Percentiles rank a stretch among this genome's conserved stretches.
Conservation (phyloP, 2,113 vertebrate genomes). For the Microtus ochrogaster region DNA sequence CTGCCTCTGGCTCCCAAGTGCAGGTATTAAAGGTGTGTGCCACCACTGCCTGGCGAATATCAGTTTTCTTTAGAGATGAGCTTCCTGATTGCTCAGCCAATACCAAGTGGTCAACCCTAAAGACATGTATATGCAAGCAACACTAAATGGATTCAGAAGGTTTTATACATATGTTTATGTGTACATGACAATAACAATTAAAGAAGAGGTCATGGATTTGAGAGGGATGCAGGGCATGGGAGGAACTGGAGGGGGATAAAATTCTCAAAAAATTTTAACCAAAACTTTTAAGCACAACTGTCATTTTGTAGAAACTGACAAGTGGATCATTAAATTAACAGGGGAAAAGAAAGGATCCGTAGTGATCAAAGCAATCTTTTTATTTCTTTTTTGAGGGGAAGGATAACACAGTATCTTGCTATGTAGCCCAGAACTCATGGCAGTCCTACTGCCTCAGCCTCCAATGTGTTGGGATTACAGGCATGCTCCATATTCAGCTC, state of each 20-base stretch:
- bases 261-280: neutral
- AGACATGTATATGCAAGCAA: neutral
- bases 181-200: neutral
- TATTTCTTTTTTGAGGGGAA: neutral
- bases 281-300: neutral
- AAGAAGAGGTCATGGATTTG: neutral
- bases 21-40: too few relatives aligned
- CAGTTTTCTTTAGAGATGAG: neutral
- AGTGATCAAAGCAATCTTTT: neutral
- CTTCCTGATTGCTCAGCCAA: neutral
- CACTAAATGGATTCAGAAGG: neutral
- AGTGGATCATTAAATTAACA: neutral
- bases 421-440: neutral
- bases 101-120: neutral
- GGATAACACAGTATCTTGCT: neutral
- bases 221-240: neutral
- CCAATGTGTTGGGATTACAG: neutral
- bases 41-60: neutral
- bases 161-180: neutral
- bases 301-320: conserved; percentile 1
- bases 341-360: neutral
- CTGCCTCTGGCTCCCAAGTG: too few relatives aligned
- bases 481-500: neutral
- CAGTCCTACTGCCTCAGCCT: neutral
- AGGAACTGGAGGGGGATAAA: neutral